These are phyloP conservation scores for Mustela nigripes DNA, from an alignment of 2,113 vertebrate genomes.

Conservation along the genomic window DNA sequence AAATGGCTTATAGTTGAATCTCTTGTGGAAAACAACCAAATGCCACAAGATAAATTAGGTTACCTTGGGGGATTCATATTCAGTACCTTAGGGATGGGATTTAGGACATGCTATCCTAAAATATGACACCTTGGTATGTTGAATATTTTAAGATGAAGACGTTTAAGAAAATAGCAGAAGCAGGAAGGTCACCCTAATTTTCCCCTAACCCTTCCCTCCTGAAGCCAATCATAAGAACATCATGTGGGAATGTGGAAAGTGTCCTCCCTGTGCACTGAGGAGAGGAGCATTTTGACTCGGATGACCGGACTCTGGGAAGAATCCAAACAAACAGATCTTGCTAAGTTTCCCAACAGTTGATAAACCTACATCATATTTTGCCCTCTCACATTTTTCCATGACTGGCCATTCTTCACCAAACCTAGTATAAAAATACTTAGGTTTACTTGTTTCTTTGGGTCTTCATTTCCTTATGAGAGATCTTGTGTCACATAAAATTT, in stretches of 20 bases:
- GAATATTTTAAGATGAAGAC: too few species aligned
- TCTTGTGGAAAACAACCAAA: background rate
- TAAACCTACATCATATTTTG: background rate
- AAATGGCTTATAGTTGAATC: background rate
- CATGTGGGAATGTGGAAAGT: background rate
- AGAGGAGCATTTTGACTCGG: background rate
- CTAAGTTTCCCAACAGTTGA: background rate
- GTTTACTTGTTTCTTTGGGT: background rate
- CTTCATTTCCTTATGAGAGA: background rate
- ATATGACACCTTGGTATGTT: too few species aligned
- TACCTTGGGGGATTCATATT: too few species aligned
- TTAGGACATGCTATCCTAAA: too few species aligned
- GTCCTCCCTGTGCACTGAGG: background rate
- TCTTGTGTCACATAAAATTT: background rate
- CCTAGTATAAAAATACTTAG: background rate
- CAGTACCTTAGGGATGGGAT: too few species aligned
- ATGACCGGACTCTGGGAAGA: background rate
- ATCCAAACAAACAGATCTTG: background rate
- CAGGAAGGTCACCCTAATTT: background rate
- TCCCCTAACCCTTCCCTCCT: background rate
- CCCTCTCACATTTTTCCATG: background rate
- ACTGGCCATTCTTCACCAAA: background rate
- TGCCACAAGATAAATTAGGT: background rate
- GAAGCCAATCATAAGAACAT: background rate
- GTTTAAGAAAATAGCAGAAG: background rate